phyloP scores from a whole-genome alignment of 2,113 vertebrate genomes.

The Mohoua ochrocephala region DNA sequence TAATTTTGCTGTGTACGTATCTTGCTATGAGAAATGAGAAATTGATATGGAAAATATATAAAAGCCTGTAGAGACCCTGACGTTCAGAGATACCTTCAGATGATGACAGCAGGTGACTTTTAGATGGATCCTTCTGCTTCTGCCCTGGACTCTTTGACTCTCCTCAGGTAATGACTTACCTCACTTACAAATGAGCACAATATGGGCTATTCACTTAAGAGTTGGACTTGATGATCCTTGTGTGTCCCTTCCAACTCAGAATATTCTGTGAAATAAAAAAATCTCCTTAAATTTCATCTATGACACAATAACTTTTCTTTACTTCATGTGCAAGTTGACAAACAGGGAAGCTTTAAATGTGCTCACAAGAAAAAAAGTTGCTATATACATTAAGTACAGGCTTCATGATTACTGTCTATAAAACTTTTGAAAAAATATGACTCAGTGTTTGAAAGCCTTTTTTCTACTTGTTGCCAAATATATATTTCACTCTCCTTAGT shows the following conservation, averaged over 20 bases:
- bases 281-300: not conserved
- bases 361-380: not conserved
- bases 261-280: not conserved
- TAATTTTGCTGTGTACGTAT: not conserved
- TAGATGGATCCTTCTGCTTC: not conserved
- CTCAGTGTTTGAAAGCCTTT: not conserved
- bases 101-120: not conserved
- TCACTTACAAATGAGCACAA: not conserved
- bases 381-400: not conserved
- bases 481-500: not conserved
- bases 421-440: not conserved
- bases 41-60: not conserved
- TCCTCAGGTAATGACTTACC: not conserved
- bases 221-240: not conserved
- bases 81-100: not conserved
- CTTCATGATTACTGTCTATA: not conserved
- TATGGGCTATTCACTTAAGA: not conserved
- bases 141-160: not conserved
- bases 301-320: not conserved
- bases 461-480: not conserved
- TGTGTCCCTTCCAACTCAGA: not conserved
- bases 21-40: not conserved
- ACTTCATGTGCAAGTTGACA: not conserved
- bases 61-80: not conserved
- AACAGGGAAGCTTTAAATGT: not conserved